Percentiles rank a stretch among this genome's conserved stretches.
Evolutionary conservation across 2,888 invertebrate species (phyloP).

Genomic region (Pseudoips prasinana): DNA sequence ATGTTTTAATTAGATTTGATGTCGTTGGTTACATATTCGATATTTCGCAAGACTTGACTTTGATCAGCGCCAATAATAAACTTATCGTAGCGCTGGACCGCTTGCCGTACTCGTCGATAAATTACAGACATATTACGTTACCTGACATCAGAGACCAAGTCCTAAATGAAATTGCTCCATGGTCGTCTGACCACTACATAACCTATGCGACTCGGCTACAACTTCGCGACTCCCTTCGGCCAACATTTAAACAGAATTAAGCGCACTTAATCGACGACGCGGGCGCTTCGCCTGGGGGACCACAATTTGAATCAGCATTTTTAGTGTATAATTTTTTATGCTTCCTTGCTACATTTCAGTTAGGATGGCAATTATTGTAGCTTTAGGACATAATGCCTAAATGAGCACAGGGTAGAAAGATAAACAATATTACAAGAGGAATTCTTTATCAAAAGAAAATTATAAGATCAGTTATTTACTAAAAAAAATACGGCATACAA

Average conservation of each 20-base stretch:
- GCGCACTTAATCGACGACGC: slow-evolving; percentile 72
- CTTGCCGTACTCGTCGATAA: slow-evolving; percentile 13
- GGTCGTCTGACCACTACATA: slow-evolving; percentile 14
- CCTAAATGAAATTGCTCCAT: slow-evolving; percentile 27
- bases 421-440: too few relatives aligned
- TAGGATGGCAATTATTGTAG: slow-evolving; percentile 12
- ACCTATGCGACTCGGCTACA: slow-evolving; percentile 35
- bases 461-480: too few relatives aligned
- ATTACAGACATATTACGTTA: slow-evolving; percentile 9
- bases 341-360: slow-evolving; percentile 47
- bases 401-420: too few relatives aligned
- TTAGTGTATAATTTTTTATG: slow-evolving; percentile 55
- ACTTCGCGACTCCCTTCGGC: slow-evolving; percentile 54
- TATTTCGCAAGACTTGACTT: too few relatives aligned
- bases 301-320: slow-evolving; percentile 58
- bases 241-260: slow-evolving; percentile 75
- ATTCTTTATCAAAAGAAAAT: too few relatives aligned
- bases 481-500: too few relatives aligned
- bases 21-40: too few relatives aligned
- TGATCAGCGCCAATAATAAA: too few relatives aligned
- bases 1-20: too few relatives aligned
- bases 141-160: slow-evolving; percentile 14
- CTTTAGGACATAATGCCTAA: too few relatives aligned
- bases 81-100: too few relatives aligned
- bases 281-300: slow-evolving; percentile 59